Evolutionary conservation across 37 sponge, comb jelly and placozoan genomes (phyloP), one percentile per base, ranked within the genome.

Genomic region (Hexactinellida sp.): DNA sequence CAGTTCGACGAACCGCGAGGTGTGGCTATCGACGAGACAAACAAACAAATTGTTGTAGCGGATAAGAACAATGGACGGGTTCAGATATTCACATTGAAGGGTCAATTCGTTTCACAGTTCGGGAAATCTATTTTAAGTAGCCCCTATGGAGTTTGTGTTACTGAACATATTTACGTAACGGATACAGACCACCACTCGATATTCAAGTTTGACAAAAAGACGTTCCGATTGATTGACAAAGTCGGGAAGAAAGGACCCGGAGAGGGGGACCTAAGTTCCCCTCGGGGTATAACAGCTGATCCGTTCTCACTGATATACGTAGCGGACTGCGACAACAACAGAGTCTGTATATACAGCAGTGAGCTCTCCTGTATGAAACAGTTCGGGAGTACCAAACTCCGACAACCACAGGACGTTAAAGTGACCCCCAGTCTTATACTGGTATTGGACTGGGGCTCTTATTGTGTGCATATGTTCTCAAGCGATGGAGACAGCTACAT

Each of bases 231-330:
- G 30, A 63, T n/a, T 7, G 76, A 63, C 76, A 63, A 63, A 23
- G 76, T 63, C 76, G 76, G 76, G 76, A 63, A 63, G 76, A 63
- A 63, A n/a, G 76, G 76, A 10, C 13, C 76, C 3, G 76, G 76
- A n/a, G 76, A 63, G 30, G 34, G 76, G 21, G 76, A 63, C 3
- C 13, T 63, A 7, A 21, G 76, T 23, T 63, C 76, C 30, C 76
- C 76, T 25, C 76, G 13, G 3, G 76, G 76, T 10, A 5, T 63
- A 63, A 23, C 76, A 21, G 76, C 76, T 32, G 76, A 63, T n/a
- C 13, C 76, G 76, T 63, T 63, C 34, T n/a, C 21, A 25, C 76
- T 21, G 13, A 7, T 63, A 10, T 63, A 63, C 76, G 34, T 63
- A 63, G 76, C 76, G 5, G 76, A 63, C 34, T 21, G 76, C 13